Conservation (phyloP, 2,888 invertebrate genomes). For the Pheosia gnoma region DNA sequence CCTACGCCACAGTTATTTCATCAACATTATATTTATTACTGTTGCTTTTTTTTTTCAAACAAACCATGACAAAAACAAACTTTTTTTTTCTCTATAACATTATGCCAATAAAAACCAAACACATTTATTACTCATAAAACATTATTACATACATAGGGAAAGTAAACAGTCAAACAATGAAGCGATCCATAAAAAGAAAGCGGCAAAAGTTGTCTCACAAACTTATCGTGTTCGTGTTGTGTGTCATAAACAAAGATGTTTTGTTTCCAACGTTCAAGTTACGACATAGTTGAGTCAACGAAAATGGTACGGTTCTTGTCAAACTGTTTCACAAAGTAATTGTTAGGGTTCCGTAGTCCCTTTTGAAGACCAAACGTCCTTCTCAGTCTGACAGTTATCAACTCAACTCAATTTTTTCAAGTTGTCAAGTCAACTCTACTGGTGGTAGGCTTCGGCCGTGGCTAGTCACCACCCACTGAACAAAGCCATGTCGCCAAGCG, state of each 20-base stretch:
- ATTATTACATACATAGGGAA: background rate
- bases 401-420: too few species aligned
- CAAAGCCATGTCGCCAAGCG: too few species aligned
- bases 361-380: too few species aligned
- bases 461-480: too few species aligned
- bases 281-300: background rate
- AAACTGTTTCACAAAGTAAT: background rate
- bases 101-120: background rate
- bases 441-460: too few species aligned
- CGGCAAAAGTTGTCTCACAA: background rate
- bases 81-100: background rate
- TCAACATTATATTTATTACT: too few species aligned
- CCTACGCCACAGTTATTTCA: too few species aligned
- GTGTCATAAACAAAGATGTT: constrained; percentile 1
- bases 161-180: background rate
- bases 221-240: background rate
- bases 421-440: too few species aligned
- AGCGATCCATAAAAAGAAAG: constrained; percentile 1
- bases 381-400: too few species aligned
- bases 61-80: background rate
- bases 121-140: background rate
- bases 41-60: background rate
- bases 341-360: background rate
- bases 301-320: background rate
- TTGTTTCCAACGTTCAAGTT: background rate